Evolutionary conservation across 2,888 invertebrate genomes (phyloP), one percentile per base, ranked within the genome.

Genomic region (Tenodera sinensis): DNA sequence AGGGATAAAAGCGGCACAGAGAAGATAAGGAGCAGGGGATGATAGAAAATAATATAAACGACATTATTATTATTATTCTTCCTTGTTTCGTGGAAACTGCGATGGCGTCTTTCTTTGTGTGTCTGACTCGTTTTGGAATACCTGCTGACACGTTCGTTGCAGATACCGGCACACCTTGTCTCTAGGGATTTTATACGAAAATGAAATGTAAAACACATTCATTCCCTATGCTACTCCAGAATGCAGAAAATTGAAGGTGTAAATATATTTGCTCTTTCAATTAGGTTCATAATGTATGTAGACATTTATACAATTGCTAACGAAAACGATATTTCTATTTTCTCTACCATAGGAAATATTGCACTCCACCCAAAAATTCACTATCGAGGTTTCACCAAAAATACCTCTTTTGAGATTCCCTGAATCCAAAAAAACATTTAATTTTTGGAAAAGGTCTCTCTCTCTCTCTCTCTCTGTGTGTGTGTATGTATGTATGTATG

Each of bases 31-130:
- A 71, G 54, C 54, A 71, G 20, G 54, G 54, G 54, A 71, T 71
- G 54, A 87, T 83, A 87, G 83, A 83, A 87, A 87, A 87, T 87
- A 83, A 87, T 83, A 87, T 83, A 87, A 87, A 87, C 83, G 87
- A 42, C 30, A 34, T 83, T 87, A 83, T 87, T 87, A 87, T 87
- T 87, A 81, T 83, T 81, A 9, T 34, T n/a, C n/a, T n/a, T 30
- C 34, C 83, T 30, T 28, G 81, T 20, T 15, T 28, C 71, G 28
- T 30, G 28, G 54, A 86, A 86, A 28, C 71, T 28, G 71, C 4
- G 81, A 81, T 42, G 54, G 54, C 54, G 54, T 71, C 25, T 71
- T 25, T 71, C 20, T 71, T 71, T 71, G 54, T 71, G 25, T 20
- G 54, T 71, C 20, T 42, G 54, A 20, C 54, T 20, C 54, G 20